These are phyloP conservation scores for Rotaria sp. DNA, from an alignment of 2,888 invertebrate genomes.

Conservation along the genomic window DNA sequence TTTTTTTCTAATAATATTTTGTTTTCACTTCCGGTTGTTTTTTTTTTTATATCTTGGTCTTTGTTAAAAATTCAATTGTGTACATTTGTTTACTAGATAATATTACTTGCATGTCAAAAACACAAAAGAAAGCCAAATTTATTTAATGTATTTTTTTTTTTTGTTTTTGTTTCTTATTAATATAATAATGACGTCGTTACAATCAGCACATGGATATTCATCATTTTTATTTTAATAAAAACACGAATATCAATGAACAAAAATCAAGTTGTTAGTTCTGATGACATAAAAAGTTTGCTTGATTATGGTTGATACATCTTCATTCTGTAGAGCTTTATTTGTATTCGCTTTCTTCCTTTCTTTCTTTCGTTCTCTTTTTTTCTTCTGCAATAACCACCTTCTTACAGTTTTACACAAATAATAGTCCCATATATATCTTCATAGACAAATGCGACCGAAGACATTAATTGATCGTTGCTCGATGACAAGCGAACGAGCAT, in stretches of 20 bases:
- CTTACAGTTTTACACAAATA: not conserved
- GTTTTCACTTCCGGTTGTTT: not conserved
- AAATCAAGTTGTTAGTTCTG: not conserved
- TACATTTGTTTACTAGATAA: not conserved
- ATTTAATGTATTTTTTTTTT: not conserved
- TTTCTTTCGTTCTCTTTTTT: not conserved
- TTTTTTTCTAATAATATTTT: not conserved
- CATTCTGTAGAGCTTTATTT: too few species aligned
- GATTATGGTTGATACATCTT: not conserved
- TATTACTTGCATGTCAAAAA: constrained; percentile 10
- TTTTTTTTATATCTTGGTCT: not conserved
- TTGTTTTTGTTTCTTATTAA: not conserved
- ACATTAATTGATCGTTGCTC: not conserved
- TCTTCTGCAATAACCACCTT: not conserved
- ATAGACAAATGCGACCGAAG: not conserved
- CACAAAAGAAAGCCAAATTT: not conserved
- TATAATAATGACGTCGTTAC: not conserved
- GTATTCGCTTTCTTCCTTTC: not conserved
- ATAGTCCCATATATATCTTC: not conserved
- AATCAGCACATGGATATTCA: not conserved
- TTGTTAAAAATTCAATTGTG: not conserved
- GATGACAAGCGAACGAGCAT: not conserved
- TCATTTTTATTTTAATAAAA: not conserved
- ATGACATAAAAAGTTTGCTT: not conserved
- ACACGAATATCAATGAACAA: not conserved